Percentiles rank a stretch among this genome's conserved stretches.
Evolutionary conservation across 2,113 vertebrate genomes (phyloP).

Genomic region (Catharus minimus): DNA sequence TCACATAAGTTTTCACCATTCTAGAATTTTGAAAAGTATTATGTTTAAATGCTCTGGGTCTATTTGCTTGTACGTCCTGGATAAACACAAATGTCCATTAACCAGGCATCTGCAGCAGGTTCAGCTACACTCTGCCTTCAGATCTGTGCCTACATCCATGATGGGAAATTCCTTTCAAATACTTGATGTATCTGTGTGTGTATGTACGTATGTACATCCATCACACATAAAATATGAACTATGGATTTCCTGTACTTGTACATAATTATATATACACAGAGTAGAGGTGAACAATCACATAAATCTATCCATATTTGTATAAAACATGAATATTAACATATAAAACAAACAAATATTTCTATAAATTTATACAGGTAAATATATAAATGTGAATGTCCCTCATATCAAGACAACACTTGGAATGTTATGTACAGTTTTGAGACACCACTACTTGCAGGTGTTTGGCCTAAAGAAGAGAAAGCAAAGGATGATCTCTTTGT

Average conservation of each 20-base stretch:
- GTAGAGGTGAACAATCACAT: background rate
- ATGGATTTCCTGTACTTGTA: background rate
- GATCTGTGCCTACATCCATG: background rate
- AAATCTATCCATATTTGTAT: background rate
- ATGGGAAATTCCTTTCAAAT: background rate
- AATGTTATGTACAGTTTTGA: background rate
- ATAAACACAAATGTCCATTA: background rate
- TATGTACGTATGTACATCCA: background rate
- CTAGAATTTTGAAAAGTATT: background rate
- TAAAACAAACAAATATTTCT: background rate
- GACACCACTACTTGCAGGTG: background rate
- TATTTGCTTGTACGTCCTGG: background rate
- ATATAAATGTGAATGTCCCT: background rate
- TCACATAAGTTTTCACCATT: background rate
- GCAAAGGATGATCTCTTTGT: background rate
- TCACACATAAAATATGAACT: background rate
- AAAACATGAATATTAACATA: background rate
- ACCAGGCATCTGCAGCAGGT: background rate
- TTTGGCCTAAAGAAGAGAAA: background rate
- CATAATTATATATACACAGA: background rate
- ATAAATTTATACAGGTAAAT: background rate
- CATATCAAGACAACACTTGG: background rate
- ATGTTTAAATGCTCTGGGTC: background rate
- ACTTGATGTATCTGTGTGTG: background rate
- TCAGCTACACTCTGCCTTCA: background rate